These are phyloP conservation scores for Microcebus lehilahytsara DNA, from an alignment of 2,113 vertebrate genomes.

Conservation along the genomic window DNA sequence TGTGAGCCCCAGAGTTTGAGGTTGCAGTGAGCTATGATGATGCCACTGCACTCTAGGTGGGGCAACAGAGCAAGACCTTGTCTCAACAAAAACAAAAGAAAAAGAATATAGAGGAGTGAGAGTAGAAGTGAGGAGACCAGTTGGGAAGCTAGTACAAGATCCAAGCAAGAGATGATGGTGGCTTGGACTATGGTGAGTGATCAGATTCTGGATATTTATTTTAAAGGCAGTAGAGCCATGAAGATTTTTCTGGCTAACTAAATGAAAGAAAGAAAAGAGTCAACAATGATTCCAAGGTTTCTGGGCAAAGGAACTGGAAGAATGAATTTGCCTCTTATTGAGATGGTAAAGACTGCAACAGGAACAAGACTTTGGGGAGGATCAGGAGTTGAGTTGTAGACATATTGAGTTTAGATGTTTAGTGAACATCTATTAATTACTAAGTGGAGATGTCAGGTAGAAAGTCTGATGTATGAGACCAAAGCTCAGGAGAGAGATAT, in stretches of 20 bases:
- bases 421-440: not conserved
- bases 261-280: not conserved
- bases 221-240: not conserved
- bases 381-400: not conserved
- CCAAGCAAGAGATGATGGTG: not conserved
- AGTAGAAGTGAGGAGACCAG: not conserved
- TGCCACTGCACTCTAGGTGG: too few relatives aligned
- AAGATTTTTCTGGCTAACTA: not conserved
- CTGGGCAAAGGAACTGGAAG: not conserved
- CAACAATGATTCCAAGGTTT: not conserved
- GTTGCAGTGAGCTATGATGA: too few relatives aligned
- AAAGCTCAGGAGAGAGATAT: not conserved
- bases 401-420: not conserved
- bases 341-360: not conserved
- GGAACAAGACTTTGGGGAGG: not conserved
- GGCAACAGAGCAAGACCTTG: too few relatives aligned
- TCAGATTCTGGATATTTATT: conserved; percentile 7
- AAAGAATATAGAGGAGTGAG: not conserved
- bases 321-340: not conserved
- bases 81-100: not conserved
- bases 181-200: not conserved
- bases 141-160: not conserved
- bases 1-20: too few relatives aligned
- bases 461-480: not conserved
- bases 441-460: not conserved